These are phyloP conservation scores for Cyclina sinensis DNA, from an alignment of 1,140 invertebrate species.

Conservation along the genomic window DNA sequence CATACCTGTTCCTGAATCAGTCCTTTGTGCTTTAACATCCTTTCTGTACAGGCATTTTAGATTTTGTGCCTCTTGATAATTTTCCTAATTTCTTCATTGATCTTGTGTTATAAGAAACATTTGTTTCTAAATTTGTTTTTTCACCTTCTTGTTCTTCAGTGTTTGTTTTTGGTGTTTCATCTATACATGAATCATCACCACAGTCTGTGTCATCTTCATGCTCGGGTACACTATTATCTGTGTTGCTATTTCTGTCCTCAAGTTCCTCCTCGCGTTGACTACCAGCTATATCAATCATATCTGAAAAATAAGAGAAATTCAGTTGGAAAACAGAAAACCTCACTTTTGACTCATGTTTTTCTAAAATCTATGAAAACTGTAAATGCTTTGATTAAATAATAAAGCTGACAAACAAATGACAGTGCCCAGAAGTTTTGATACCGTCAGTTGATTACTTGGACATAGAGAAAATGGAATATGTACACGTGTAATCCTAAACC, in stretches of 20 bases:
- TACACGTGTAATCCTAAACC: too few relatives aligned
- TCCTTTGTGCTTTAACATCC: background rate
- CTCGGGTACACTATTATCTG: background rate
- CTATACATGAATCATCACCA: background rate
- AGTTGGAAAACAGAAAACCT: too few relatives aligned
- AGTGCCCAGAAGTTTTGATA: too few relatives aligned
- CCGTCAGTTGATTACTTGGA: too few relatives aligned
- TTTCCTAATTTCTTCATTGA: background rate
- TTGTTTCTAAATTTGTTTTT: too few relatives aligned
- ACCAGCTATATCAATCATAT: conserved; percentile 15
- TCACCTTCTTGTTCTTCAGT: too few relatives aligned
- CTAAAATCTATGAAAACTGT: too few relatives aligned
- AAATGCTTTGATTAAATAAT: too few relatives aligned
- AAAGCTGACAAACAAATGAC: too few relatives aligned
- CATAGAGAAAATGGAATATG: too few relatives aligned
- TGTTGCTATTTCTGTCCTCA: background rate
- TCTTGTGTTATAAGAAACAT: background rate
- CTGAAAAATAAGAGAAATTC: too few relatives aligned
- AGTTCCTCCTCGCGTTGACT: background rate
- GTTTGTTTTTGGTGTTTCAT: background rate
- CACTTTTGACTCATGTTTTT: too few relatives aligned
- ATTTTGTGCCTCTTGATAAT: background rate
- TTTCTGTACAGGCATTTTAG: background rate
- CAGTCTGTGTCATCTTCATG: background rate
- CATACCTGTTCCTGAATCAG: background rate